Percentiles rank a stretch among this genome's conserved stretches.
Conservation (phyloP, 2,888 invertebrate species). For the Bellardia bayeri region DNA sequence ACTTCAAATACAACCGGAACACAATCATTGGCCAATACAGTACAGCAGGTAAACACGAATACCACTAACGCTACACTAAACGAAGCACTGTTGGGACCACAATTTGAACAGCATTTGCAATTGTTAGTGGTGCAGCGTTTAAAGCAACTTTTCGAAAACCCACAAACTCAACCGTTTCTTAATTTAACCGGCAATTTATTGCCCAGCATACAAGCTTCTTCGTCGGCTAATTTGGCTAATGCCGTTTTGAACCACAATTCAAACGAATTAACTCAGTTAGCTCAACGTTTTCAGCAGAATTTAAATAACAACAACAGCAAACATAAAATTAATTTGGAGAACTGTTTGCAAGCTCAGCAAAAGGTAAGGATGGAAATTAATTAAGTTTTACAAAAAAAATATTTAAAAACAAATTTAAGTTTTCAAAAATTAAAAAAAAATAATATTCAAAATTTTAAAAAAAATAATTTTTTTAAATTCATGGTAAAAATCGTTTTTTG, state of each 20-base stretch:
- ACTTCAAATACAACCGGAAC: conserved; percentile 61
- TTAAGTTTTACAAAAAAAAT: no score
- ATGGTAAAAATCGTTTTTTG: no score
- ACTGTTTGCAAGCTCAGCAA: conserved; percentile 44
- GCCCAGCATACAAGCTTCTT: conserved; percentile 61
- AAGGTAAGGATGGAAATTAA: conserved; percentile 40
- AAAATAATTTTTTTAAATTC: no score
- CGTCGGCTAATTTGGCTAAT: conserved; percentile 62
- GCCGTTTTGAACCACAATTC: conserved; percentile 66
- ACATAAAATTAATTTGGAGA: conserved; percentile 59
- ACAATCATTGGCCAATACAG: conserved; percentile 44
- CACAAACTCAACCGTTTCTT: conserved; percentile 64
- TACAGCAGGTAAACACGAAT: conserved; percentile 52
- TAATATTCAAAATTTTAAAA: no score
- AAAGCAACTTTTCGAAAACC: conserved; percentile 62
- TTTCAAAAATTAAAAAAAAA: no score
- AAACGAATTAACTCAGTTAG: conserved; percentile 64
- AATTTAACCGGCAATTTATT: conserved; percentile 68
- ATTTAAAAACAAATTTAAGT: no score
- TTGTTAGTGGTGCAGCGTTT: conserved; percentile 64
- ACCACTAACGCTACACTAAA: background rate
- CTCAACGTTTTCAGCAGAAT: conserved; percentile 64
- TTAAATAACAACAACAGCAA: conserved; percentile 51
- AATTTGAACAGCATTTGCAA: conserved; percentile 70
- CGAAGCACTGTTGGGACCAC: conserved; percentile 58